Evolutionary conservation across 2,113 vertebrate genomes (phyloP), one percentile per base, ranked within the genome.

Genomic region (Steatornis caripensis): DNA sequence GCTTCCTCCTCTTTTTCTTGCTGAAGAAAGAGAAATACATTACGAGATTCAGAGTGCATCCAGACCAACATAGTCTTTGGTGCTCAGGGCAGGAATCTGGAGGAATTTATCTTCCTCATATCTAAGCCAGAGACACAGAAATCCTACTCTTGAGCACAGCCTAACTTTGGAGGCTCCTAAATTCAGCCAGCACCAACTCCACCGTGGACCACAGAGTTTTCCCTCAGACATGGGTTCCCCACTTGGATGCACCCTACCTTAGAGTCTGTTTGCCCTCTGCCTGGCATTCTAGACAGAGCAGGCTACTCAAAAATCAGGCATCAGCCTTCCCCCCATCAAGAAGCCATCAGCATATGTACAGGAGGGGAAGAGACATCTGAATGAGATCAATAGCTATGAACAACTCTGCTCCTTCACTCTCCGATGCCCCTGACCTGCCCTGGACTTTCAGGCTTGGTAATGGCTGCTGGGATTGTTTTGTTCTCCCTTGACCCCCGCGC

Each of bases 401-500:
- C 30, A 70, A 1, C 49, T 74, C 18, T 48, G 45, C 64, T 60
- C 23, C 54, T n/a, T 32, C 20, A 10, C 15, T n/a, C 80, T 86
- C 36, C 36, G 13, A 7, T 6, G 32, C 60, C 15, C 19, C 53
- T 27, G 21, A n/a, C 46, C 30, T 62, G 17, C 13, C 24, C 10
- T 26, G 29, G 11, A 22, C 15, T n/a, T 54, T 49, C 62, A 51
- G 17, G n/a, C 7, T 83, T 51, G 22, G 12, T 23, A 32, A 26
- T 0, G 0, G 0, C 34, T 64, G 46, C 16, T 24, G 15, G n/a
- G n/a, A 48, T 15, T 51, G 30, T 60, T 64, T 26, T 24, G 11
- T 2, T 70, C 7, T n/a, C 26, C 53, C 15, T 24, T 19, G 27
- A 49, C 1, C 12, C 24, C 4, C 10, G 2, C 51, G 36, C 1